Percentiles rank a stretch among this genome's conserved stretches.
Evolutionary conservation across 2,113 vertebrate species (phyloP).

Genomic region (Rhynchopsitta pachyrhyncha): DNA sequence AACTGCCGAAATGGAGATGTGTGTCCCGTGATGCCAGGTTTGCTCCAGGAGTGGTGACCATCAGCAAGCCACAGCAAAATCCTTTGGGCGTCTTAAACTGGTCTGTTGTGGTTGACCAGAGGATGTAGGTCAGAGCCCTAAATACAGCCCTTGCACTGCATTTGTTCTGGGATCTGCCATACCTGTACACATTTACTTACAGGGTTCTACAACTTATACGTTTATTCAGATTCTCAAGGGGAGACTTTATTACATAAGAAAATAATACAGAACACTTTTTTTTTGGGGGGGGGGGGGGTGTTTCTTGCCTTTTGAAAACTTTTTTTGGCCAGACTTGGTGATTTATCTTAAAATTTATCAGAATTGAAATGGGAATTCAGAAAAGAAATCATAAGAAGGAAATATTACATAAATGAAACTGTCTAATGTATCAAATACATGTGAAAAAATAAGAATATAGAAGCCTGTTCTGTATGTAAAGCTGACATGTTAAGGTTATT

Average conservation of each 20-base stretch:
- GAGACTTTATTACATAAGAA: not conserved
- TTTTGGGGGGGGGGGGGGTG: accelerated
- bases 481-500: not conserved
- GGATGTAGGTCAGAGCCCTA: not conserved
- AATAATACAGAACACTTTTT: accelerated
- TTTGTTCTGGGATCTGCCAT: not conserved
- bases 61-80: not conserved
- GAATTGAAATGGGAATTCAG: not conserved
- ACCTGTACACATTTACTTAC: not conserved
- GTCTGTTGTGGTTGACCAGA: not conserved
- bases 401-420: not conserved
- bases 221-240: not conserved
- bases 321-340: accelerated
- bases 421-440: not conserved
- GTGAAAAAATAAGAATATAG: not conserved
- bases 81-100: not conserved
- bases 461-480: not conserved
- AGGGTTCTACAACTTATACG: not conserved
- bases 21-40: not conserved
- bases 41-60: not conserved
- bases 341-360: not conserved
- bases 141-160: not conserved
- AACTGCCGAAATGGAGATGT: not conserved
- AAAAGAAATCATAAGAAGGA: not conserved
- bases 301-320: accelerated